Conservation (phyloP, 1,140 invertebrate genomes). For the Papilio aristodemus region DNA sequence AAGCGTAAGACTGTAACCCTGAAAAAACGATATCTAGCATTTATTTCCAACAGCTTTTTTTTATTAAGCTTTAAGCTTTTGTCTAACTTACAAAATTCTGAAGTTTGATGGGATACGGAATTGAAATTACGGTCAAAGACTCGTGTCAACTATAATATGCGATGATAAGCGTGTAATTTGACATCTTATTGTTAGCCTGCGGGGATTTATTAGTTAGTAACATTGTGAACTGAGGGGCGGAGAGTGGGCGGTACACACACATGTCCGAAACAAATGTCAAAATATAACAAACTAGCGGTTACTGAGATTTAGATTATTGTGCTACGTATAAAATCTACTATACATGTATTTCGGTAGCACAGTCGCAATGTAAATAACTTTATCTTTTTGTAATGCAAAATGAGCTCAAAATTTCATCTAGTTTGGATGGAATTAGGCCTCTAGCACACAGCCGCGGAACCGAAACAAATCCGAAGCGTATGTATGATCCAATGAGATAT, state of each 20-base stretch:
- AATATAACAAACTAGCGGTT: constrained; percentile 41
- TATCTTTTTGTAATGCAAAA: too few relatives aligned
- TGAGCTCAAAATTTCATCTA: constrained; percentile 23
- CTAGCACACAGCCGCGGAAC: too few relatives aligned
- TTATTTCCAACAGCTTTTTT: too few relatives aligned
- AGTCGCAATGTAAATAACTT: not conserved
- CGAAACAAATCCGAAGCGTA: too few relatives aligned
- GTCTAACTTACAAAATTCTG: too few relatives aligned
- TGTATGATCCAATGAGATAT: too few relatives aligned
- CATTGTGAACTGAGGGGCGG: constrained; percentile 43
- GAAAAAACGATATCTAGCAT: too few relatives aligned
- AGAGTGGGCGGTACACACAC: constrained; percentile 51
- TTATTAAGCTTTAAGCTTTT: too few relatives aligned
- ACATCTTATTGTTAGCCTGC: constrained; percentile 33
- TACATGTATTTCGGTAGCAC: not conserved
- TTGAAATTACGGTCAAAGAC: constrained; percentile 26
- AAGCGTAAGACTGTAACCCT: too few relatives aligned
- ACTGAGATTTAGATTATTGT: constrained; percentile 25
- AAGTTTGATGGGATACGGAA: too few relatives aligned
- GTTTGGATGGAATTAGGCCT: too few relatives aligned
- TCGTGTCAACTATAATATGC: constrained; percentile 45
- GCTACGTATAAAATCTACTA: too few relatives aligned
- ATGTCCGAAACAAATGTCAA: constrained; percentile 61
- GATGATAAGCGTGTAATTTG: constrained; percentile 58
- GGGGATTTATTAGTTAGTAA: constrained; percentile 39